phyloP scores from a whole-genome alignment of 2,888 invertebrate species.

The Caradrina clavipalpis region DNA sequence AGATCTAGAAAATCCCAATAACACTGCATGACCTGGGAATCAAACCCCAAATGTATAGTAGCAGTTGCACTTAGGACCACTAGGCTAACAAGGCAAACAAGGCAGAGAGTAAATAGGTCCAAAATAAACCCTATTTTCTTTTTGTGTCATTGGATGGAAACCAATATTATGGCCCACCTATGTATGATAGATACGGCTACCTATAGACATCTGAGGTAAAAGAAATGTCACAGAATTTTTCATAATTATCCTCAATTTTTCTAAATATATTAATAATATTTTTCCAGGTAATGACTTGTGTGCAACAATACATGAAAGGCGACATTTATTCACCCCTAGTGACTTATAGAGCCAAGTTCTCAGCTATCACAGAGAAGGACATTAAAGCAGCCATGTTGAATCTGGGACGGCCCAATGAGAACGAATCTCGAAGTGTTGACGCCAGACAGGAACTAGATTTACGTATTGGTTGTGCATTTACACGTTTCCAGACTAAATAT shows the following conservation, averaged over 20 bases:
- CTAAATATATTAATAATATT: not conserved
- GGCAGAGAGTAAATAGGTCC: too few relatives aligned
- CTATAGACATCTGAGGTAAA: too few relatives aligned
- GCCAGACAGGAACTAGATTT: slow-evolving; percentile 99
- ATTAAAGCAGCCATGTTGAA: slow-evolving; percentile 97
- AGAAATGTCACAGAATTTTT: too few relatives aligned
- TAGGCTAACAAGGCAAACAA: too few relatives aligned
- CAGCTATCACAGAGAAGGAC: slow-evolving; percentile 99
- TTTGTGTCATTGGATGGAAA: too few relatives aligned
- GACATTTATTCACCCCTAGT: slow-evolving; percentile 92
- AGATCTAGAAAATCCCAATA: too few relatives aligned
- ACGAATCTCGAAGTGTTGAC: slow-evolving; percentile 98
- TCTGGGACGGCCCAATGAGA: slow-evolving; percentile 97
- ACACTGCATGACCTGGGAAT: too few relatives aligned
- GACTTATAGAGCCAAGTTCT: slow-evolving; percentile 97
- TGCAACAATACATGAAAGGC: slow-evolving; percentile 93
- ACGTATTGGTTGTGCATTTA: slow-evolving; percentile 99
- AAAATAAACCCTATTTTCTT: too few relatives aligned
- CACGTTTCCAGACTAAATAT: slow-evolving; percentile 99
- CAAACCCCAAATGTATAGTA: too few relatives aligned
- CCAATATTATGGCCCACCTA: too few relatives aligned
- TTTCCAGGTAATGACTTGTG: slow-evolving; percentile 91
- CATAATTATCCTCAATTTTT: not conserved
- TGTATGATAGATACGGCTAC: too few relatives aligned
- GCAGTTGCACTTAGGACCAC: too few relatives aligned